Evolutionary conservation across 2,797 vertebrate species (phyloP).

Genomic region (Sorex maritimensis): DNA sequence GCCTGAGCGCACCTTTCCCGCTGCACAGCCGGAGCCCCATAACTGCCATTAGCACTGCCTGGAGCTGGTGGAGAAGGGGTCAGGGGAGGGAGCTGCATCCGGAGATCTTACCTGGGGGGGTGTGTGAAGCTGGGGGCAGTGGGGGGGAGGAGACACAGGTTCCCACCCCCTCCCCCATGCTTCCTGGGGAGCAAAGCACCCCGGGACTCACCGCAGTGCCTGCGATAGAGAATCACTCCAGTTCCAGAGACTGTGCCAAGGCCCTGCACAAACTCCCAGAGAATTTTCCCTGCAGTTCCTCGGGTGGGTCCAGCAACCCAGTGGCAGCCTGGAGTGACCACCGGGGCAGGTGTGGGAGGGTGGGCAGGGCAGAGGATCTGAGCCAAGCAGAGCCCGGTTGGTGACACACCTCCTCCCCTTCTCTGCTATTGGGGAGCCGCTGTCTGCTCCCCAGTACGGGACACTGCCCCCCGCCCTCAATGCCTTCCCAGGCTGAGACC

Average conservation of each 20-base stretch:
- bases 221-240: neutral
- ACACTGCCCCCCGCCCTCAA: too few relatives aligned
- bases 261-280: neutral
- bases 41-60: neutral
- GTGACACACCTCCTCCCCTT: neutral
- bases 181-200: neutral
- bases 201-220: neutral
- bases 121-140: neutral
- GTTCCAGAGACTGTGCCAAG: neutral
- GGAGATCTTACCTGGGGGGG: neutral
- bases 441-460: neutral
- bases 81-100: neutral
- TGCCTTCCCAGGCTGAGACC: neutral
- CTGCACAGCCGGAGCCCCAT: neutral
- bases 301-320: fast-evolving
- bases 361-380: neutral
- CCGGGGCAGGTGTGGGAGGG: neutral
- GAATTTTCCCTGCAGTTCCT: neutral
- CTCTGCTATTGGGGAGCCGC: neutral
- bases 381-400: neutral
- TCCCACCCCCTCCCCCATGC: neutral
- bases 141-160: too few relatives aligned
- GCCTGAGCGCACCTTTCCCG: neutral
- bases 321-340: neutral
- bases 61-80: neutral